Base-by-base conservation (phyloP, 2,113 vertebrate genomes). In the Cisticola juncidis region DNA sequence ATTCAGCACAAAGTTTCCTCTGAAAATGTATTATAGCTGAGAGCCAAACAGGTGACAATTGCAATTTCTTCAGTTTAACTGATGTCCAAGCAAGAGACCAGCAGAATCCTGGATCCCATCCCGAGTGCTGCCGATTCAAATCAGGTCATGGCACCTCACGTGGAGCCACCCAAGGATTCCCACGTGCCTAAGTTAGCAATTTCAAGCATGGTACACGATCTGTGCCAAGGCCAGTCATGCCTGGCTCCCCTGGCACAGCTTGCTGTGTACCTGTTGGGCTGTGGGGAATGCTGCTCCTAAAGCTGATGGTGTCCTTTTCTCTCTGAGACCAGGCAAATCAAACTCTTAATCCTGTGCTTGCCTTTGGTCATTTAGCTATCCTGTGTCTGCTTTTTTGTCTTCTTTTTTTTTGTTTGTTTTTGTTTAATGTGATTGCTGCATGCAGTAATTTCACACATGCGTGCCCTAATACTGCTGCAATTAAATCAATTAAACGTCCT, bases 391-490 rank as follows among this genome's bases (percentile, higher is more conserved):
- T 57, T 82, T 81, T 88, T 80, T 44, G 50, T 42, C 53, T 80
- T 85, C 29, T 13, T 78, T 70, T 62, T 61, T 70, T 23, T 20
- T 73, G 48, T 40, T 68, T 62, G 62, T 23, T 48, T 36, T 58
- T 45, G 6, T 33, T 48, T 7, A 9, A 58, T 83, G 50, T 77
- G 44, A 35, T 61, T 73, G 45, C 54, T 83, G 16, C 47, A 58
- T 77, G 26, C 51, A 83, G 64, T 90, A 92, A 88, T 93, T 93
- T 92, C 90, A 81, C 60, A 69, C 69, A 79, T 89, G 80, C 60
- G 19, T 86, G 60, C 64, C 85, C 65, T 96, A 91, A 84, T 84
- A 71, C 44, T 79, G n/a, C 69, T 86, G 72, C 83, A 94, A 57
- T 94, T 91, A 91, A 74, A 84, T 64, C 58, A 81, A 56, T 90